A percentile compares a stretch with the other conserved stretches of the same genome.
phyloP scores from a whole-genome alignment of 2,113 vertebrate species.

The Aptenodytes patagonicus region DNA sequence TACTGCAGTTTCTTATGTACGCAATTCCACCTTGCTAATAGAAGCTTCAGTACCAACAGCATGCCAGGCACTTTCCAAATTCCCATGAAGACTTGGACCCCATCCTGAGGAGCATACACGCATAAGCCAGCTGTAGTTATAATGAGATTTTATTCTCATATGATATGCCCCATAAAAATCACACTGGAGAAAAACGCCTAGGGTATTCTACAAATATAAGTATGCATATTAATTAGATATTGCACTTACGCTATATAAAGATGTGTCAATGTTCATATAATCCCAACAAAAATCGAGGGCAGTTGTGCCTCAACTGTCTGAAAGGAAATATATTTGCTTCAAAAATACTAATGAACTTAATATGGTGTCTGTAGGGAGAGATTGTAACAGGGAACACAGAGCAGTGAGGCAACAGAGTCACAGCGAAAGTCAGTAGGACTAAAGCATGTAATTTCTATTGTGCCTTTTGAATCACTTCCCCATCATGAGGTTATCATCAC shows the following conservation, averaged over 20 bases:
- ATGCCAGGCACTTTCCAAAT: background rate
- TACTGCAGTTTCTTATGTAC: background rate
- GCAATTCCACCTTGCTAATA: background rate
- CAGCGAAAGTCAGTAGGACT: background rate
- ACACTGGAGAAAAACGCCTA: background rate
- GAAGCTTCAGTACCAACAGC: background rate
- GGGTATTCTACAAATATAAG: background rate
- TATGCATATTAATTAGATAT: background rate
- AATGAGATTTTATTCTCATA: background rate
- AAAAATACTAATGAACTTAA: constrained; percentile 9
- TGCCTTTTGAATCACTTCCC: background rate
- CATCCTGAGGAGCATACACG: background rate
- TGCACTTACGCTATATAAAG: background rate
- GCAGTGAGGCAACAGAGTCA: background rate
- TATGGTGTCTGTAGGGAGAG: background rate
- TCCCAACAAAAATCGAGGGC: background rate
- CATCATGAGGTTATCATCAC: background rate
- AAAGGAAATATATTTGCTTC: background rate
- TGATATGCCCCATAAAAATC: background rate
- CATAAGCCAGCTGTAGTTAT: background rate
- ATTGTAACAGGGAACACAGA: background rate
- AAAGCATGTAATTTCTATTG: background rate
- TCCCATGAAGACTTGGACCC: background rate
- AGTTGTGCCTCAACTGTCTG: background rate
- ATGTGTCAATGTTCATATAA: background rate